These are phyloP conservation scores for Gorsachius goisagi DNA, from an alignment of 2,113 vertebrate species.

Conservation along the genomic window DNA sequence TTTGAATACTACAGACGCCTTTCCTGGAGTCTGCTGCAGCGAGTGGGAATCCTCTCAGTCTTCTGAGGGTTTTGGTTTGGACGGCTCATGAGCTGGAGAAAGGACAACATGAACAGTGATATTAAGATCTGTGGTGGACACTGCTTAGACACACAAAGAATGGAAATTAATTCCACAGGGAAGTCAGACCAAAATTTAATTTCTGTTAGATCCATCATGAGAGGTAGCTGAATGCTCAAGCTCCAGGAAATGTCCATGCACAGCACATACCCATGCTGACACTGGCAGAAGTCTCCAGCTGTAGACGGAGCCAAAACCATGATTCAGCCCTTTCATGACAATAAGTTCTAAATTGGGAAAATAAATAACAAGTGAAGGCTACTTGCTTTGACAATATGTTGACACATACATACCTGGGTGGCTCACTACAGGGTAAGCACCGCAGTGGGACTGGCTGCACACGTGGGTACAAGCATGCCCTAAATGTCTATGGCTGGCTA, in stretches of 20 bases:
- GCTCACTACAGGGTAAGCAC: neutral
- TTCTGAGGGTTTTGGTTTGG: neutral
- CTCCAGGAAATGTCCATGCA: neutral
- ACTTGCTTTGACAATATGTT: neutral
- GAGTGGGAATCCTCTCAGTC: neutral
- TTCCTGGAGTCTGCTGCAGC: neutral
- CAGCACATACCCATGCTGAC: neutral
- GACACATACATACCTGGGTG: neutral
- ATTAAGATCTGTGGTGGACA: neutral
- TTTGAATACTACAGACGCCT: neutral
- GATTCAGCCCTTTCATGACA: neutral
- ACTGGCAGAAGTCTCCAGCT: neutral
- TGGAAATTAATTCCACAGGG: neutral
- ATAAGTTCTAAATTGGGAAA: neutral
- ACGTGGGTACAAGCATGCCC: neutral
- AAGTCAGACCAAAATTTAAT: neutral
- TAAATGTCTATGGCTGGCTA: neutral
- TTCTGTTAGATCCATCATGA: neutral
- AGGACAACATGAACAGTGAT: neutral
- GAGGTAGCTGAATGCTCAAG: neutral
- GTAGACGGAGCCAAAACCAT: neutral
- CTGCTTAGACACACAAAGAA: neutral
- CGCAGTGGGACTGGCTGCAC: neutral
- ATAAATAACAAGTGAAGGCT: neutral
- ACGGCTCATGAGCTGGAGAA: neutral